Evolutionary conservation across 1,140 invertebrate genomes (phyloP).

Genomic region (Oncopodura yosiiana): DNA sequence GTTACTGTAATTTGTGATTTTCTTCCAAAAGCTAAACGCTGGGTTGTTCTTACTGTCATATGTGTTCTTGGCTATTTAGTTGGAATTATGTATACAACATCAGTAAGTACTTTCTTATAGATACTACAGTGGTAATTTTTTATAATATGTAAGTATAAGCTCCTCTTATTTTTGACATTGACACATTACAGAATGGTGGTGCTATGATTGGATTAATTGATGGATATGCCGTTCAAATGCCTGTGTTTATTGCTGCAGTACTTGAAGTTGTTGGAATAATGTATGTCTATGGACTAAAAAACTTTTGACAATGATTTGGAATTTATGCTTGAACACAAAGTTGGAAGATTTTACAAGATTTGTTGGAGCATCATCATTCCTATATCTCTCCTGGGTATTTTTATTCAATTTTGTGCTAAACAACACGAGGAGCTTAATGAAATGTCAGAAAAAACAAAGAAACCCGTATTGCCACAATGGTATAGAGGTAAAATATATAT

Average conservation of each 20-base stretch:
- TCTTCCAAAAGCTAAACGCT: slow-evolving; percentile 54
- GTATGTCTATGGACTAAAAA: slow-evolving; percentile 67
- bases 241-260: slow-evolving; percentile 62
- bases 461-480: no score
- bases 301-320: slow-evolving; percentile 62
- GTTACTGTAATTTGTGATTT: slow-evolving; percentile 60
- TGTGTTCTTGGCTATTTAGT: slow-evolving; percentile 54
- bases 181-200: slow-evolving; percentile 53
- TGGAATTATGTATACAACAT: slow-evolving; percentile 65
- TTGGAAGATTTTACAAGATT: no score
- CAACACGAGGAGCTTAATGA: no score
- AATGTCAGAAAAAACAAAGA: no score
- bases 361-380: no score
- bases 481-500: no score
- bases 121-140: no score
- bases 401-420: no score
- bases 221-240: slow-evolving; percentile 70
- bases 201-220: slow-evolving; percentile 77
- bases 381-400: no score
- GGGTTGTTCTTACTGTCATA: slow-evolving; percentile 49
- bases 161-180: no score
- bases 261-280: slow-evolving; percentile 57
- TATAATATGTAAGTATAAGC: no score
- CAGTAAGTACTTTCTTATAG: no score
- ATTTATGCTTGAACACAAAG: slow-evolving; percentile 60